A percentile compares a stretch with the other conserved stretches of the same genome.
phyloP scores from a whole-genome alignment of 2,888 invertebrate genomes.

The Drosophila merina region DNA sequence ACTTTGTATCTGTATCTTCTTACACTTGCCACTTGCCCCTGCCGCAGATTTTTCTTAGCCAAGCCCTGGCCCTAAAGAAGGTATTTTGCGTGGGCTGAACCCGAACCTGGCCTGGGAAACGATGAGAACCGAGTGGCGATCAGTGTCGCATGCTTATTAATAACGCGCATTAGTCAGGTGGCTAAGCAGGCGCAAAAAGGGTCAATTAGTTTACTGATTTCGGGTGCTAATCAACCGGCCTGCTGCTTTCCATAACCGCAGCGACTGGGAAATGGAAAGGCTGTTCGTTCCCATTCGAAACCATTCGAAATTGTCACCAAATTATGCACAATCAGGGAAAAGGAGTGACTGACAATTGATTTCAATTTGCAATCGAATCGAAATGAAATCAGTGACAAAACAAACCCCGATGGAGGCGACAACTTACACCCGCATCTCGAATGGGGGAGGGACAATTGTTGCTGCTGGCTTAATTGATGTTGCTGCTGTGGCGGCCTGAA shows the following conservation, averaged over 20 bases:
- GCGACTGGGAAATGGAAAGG: constrained; percentile 55
- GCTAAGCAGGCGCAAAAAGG: constrained; percentile 69
- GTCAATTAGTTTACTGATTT: constrained; percentile 66
- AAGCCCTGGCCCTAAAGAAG: constrained; percentile 36
- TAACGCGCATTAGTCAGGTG: constrained; percentile 70
- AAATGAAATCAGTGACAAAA: constrained; percentile 68
- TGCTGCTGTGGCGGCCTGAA: constrained; percentile 40
- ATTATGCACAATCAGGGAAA: constrained; percentile 78
- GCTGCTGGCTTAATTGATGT: constrained; percentile 66
- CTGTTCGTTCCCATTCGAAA: constrained; percentile 44
- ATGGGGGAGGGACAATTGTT: constrained; percentile 36
- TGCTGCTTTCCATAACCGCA: constrained; percentile 21
- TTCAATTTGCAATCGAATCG: constrained; percentile 8
- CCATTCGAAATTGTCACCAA: constrained; percentile 71
- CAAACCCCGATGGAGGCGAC: constrained; percentile 57
- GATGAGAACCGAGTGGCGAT: constrained; percentile 42
- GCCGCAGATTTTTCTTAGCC: background rate
- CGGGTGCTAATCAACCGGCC: constrained; percentile 50
- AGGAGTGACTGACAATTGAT: constrained; percentile 44
- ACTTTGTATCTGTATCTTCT: constrained; percentile 28
- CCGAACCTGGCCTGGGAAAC: constrained; percentile 24
- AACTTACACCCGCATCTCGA: constrained; percentile 71
- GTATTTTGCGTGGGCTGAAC: constrained; percentile 67
- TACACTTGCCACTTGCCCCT: constrained; percentile 16
- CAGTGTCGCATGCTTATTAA: constrained; percentile 68